These are phyloP conservation scores for Asbolus verrucosus DNA, from an alignment of 1,140 invertebrate genomes.

Conservation along the genomic window DNA sequence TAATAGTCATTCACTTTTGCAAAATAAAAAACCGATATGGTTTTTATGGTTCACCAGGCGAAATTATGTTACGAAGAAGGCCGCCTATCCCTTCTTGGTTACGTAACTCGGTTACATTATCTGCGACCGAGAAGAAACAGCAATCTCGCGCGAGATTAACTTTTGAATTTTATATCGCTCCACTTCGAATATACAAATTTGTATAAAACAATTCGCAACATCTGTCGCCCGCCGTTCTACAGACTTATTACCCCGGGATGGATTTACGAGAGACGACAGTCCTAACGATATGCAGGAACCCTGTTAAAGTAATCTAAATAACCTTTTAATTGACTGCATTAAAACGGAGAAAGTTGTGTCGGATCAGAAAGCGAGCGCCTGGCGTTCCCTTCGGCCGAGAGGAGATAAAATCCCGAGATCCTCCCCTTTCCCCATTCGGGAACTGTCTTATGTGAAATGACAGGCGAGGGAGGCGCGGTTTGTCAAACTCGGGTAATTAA, in stretches of 20 bases:
- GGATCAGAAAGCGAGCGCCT: constrained; percentile 4
- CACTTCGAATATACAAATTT: constrained; percentile 49
- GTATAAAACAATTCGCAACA: constrained; percentile 50
- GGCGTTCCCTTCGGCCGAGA: neutral
- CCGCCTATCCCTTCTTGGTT: too few relatives aligned
- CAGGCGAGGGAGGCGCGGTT: constrained; percentile 12
- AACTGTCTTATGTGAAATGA: constrained; percentile 12
- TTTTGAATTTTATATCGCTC: constrained; percentile 50
- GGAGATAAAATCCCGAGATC: constrained; percentile 18
- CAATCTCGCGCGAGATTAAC: constrained; percentile 48
- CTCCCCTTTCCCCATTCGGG: neutral
- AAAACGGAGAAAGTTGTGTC: constrained; percentile 33
- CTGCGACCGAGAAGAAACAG: neutral
- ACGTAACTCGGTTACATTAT: constrained; percentile 10
- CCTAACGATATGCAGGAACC: constrained; percentile 33
- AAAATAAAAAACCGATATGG: too few relatives aligned
- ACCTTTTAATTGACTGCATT: constrained; percentile 50
- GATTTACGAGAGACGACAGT: constrained; percentile 35
- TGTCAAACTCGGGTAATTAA: constrained; percentile 24
- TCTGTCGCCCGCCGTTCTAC: constrained; percentile 39
- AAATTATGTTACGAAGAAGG: too few relatives aligned
- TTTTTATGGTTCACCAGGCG: too few relatives aligned
- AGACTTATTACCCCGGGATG: constrained; percentile 27
- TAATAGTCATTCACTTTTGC: too few relatives aligned
- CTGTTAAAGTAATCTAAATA: constrained; percentile 51